Evolutionary conservation across 2,888 invertebrate genomes (phyloP).

Genomic region (Stenoptilia bipunctidactyla): DNA sequence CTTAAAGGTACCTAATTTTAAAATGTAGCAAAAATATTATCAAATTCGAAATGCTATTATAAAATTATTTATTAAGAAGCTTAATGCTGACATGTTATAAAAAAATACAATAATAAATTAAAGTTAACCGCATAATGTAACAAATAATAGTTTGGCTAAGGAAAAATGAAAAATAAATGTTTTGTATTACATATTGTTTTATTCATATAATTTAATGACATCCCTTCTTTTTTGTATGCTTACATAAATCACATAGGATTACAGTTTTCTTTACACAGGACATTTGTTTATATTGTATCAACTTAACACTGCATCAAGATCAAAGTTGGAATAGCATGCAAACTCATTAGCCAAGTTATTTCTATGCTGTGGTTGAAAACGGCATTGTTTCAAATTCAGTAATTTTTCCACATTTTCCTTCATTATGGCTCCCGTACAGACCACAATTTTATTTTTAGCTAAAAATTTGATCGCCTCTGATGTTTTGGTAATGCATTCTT

Average conservation of each 20-base stretch:
- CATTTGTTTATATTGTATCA: constrained; percentile 21
- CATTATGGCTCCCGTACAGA: constrained; percentile 93
- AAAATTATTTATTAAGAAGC: too few species aligned
- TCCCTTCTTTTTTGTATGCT: neutral
- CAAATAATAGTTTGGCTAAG: constrained; percentile 49
- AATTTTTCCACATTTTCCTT: constrained; percentile 75
- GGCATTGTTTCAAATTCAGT: constrained; percentile 74
- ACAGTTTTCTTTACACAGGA: neutral
- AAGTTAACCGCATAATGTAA: constrained; percentile 54
- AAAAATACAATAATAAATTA: neutral
- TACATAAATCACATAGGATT: neutral
- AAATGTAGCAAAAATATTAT: too few species aligned
- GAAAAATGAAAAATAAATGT: constrained; percentile 47
- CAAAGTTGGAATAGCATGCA: constrained; percentile 90
- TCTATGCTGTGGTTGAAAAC: constrained; percentile 84
- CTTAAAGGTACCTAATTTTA: too few species aligned
- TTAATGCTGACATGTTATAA: too few species aligned
- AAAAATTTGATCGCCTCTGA: constrained; percentile 82
- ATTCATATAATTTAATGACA: constrained; percentile 1
- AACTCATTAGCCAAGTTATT: constrained; percentile 96
- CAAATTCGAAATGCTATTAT: too few species aligned
- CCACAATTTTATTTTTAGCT: constrained; percentile 79
- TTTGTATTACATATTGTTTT: constrained; percentile 43
- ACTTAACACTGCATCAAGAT: constrained; percentile 67
- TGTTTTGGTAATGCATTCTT: constrained; percentile 91